Evolutionary conservation across 2,113 vertebrate species (phyloP).

Genomic region (Rana temporaria): DNA sequence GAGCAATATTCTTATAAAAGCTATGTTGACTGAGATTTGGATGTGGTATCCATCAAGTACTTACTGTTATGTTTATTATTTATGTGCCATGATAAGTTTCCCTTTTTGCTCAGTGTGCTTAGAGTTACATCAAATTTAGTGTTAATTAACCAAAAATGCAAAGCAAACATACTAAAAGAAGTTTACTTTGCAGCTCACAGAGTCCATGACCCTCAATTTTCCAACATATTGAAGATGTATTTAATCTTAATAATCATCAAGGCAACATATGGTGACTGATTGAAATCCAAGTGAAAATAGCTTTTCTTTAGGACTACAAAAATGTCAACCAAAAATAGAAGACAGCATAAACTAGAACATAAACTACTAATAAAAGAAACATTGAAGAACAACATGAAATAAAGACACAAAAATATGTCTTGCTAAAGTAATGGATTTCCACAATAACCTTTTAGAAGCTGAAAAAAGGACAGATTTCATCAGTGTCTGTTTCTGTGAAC

Average conservation of each 20-base stretch:
- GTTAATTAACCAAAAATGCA: too few species aligned
- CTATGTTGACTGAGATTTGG: too few species aligned
- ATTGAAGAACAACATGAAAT: neutral
- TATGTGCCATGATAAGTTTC: too few species aligned
- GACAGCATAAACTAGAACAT: neutral
- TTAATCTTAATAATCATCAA: neutral
- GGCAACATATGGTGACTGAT: neutral
- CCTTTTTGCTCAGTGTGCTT: too few species aligned
- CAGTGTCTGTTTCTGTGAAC: neutral
- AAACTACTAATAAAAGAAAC: conserved; percentile 4
- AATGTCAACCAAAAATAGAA: conserved; percentile 1
- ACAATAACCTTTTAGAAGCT: conserved; percentile 5
- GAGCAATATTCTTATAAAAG: too few species aligned
- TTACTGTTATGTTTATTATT: too few species aligned
- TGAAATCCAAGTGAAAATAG: neutral
- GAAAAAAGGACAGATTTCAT: conserved; percentile 3
- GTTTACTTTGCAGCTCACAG: too few species aligned
- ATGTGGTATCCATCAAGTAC: too few species aligned
- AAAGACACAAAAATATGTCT: neutral
- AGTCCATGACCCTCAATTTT: too few species aligned
- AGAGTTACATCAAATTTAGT: too few species aligned
- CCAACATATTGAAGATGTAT: neutral
- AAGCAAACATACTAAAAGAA: too few species aligned
- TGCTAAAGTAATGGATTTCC: conserved; percentile 2
- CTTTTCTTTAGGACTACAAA: neutral